Percentiles rank a stretch among this genome's conserved stretches.
Conservation (phyloP, 2,113 vertebrate genomes). For the Ciconia maguari region DNA sequence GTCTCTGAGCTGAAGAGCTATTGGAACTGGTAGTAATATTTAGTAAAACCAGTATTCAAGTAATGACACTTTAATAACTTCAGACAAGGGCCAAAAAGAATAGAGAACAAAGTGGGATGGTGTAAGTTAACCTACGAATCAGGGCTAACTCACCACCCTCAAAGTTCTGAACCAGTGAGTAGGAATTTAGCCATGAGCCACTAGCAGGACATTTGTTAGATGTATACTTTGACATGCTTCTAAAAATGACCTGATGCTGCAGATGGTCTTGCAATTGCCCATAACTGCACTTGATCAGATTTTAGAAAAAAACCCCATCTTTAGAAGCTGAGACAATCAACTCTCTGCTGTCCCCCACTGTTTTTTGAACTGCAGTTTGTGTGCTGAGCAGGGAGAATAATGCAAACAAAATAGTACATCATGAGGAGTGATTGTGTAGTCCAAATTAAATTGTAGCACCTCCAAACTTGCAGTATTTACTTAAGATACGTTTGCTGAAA, state of each 20-base stretch:
- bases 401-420: not conserved
- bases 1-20: not conserved
- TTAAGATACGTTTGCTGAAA: not conserved
- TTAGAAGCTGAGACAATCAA: not conserved
- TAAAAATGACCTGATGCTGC: not conserved
- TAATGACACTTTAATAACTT: not conserved
- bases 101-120: not conserved
- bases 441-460: not conserved
- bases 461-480: not conserved
- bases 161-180: not conserved
- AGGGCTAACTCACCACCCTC: not conserved
- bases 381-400: not conserved
- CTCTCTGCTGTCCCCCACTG: not conserved
- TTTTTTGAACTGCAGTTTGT: not conserved
- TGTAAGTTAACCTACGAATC: not conserved
- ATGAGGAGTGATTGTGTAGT: not conserved
- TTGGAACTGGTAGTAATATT: not conserved
- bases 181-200: not conserved
- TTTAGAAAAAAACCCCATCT: accelerated
- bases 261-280: not conserved
- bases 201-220: not conserved
- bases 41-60: not conserved
- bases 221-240: not conserved
- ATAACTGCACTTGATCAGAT: not conserved
- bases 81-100: not conserved